Percentiles rank a stretch among this genome's conserved stretches.
Evolutionary conservation across 2,113 vertebrate genomes (phyloP).

Genomic region (Catharus bicknelli): DNA sequence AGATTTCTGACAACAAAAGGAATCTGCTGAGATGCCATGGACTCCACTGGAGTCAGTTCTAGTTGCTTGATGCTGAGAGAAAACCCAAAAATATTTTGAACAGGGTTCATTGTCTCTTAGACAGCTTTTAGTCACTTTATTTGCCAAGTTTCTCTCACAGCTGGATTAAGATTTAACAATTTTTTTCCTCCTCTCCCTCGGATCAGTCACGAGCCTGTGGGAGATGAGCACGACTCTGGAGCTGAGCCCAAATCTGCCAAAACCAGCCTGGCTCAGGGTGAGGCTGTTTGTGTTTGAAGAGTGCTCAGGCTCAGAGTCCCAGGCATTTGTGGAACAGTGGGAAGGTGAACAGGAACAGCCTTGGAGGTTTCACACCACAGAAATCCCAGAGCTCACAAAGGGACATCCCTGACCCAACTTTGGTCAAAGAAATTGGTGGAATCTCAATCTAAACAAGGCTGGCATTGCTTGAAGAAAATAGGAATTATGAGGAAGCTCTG

Average conservation of each 20-base stretch:
- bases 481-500: background rate
- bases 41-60: background rate
- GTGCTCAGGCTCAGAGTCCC: background rate
- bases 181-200: background rate
- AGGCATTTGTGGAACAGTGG: background rate
- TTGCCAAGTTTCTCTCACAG: background rate
- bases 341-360: background rate
- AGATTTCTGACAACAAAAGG: background rate
- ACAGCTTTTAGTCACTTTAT: background rate
- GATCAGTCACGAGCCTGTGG: background rate
- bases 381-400: background rate
- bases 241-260: background rate
- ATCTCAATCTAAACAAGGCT: background rate
- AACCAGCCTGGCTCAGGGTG: accelerated
- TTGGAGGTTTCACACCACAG: background rate
- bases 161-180: background rate
- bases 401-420: background rate
- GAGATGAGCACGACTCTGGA: background rate
- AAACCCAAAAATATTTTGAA: background rate
- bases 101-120: background rate
- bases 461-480: background rate
- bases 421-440: background rate
- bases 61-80: background rate
- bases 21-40: background rate
- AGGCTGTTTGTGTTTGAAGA: background rate